phyloP scores from a whole-genome alignment of 92 coral and sea anemone genomes.

The Chrysogorgia sp. region DNA sequence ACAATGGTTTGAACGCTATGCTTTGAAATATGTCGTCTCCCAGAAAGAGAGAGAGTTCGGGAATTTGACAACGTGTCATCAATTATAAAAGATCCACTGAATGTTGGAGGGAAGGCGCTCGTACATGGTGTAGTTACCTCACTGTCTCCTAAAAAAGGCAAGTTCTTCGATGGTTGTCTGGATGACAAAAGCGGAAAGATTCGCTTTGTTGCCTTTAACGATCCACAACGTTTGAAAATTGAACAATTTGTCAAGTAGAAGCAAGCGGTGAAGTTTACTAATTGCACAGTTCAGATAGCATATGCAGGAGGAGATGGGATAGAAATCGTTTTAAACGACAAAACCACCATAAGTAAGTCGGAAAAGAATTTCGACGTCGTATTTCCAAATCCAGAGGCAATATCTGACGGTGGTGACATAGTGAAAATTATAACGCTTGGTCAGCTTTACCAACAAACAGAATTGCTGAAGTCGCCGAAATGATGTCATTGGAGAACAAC shows the following conservation, averaged over 20 bases:
- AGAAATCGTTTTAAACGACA: not conserved
- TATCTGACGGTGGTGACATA: not conserved
- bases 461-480: not conserved
- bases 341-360: not conserved
- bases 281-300: not conserved
- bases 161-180: too few species aligned
- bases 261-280: not conserved
- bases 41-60: too few species aligned
- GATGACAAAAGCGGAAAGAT: too few species aligned
- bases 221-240: too few species aligned
- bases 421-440: not conserved
- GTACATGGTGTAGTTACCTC: not conserved
- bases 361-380: not conserved
- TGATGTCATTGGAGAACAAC: not conserved
- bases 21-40: too few species aligned
- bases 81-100: too few species aligned
- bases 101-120: too few species aligned
- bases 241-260: too few species aligned
- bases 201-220: too few species aligned
- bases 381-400: not conserved
- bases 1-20: too few species aligned
- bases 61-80: too few species aligned
- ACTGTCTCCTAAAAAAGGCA: not conserved
- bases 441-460: not conserved
- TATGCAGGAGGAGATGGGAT: not conserved